Conservation (phyloP, 2,888 invertebrate genomes). For the Atrina japonica region DNA sequence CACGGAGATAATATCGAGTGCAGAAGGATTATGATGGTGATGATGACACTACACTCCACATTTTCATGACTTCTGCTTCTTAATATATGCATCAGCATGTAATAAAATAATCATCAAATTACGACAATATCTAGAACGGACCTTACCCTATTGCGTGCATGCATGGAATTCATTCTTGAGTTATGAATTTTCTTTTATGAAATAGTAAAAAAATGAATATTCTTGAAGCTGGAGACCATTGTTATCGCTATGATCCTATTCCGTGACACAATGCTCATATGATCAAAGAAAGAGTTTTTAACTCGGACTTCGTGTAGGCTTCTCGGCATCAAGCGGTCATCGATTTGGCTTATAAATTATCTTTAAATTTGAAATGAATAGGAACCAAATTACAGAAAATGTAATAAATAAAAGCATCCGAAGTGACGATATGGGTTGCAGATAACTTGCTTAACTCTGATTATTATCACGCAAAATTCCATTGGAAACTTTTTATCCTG, state of each 20-base stretch:
- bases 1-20: too few relatives aligned
- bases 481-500: constrained; percentile 45
- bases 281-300: background rate
- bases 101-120: too few relatives aligned
- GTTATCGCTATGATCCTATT: background rate
- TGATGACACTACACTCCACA: too few relatives aligned
- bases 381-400: constrained; percentile 45
- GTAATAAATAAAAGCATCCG: constrained; percentile 41
- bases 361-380: constrained; percentile 51
- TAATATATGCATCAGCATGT: too few relatives aligned
- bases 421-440: constrained; percentile 40
- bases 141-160: too few relatives aligned
- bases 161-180: too few relatives aligned
- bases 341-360: constrained; percentile 42
- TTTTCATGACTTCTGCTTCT: too few relatives aligned
- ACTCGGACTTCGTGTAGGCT: background rate
- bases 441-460: constrained; percentile 41
- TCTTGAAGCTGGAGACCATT: background rate
- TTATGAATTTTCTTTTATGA: too few relatives aligned
- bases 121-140: too few relatives aligned
- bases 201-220: background rate
- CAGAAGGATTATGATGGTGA: too few relatives aligned
- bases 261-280: background rate
- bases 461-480: constrained; percentile 46
- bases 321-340: constrained; percentile 9